phyloP scores from a whole-genome alignment of 2,113 vertebrate species.

The Brachyistius frenatus region DNA sequence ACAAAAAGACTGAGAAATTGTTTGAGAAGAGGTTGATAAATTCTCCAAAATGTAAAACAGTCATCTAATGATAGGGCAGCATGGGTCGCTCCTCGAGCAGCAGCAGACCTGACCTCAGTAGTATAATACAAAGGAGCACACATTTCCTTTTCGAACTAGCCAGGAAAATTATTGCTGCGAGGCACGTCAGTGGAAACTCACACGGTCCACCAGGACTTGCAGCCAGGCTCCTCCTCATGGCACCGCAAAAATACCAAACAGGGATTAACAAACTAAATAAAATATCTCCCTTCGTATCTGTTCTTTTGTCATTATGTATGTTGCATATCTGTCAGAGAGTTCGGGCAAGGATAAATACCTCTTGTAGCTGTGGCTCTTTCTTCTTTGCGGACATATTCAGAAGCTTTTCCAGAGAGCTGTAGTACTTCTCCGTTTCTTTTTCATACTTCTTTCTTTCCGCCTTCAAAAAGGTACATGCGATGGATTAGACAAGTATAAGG shows the following conservation, averaged over 20 bases:
- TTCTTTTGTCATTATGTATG: background rate
- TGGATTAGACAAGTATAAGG: background rate
- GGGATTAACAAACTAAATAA: constrained; percentile 44
- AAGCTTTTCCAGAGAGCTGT: constrained; percentile 95
- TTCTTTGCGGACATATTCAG: constrained; percentile 96
- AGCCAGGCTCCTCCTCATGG: constrained; percentile 23
- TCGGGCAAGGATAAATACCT: constrained; percentile 84
- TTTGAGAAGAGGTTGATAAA: constrained; percentile 16
- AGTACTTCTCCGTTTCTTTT: constrained; percentile 99
- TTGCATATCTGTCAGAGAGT: constrained; percentile 5
- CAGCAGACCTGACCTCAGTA: constrained; percentile 46
- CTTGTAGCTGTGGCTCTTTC: constrained; percentile 95
- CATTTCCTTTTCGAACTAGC: constrained; percentile 66
- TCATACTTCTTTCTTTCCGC: constrained; percentile 97
- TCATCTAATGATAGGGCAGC: background rate
- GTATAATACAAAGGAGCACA: constrained; percentile 43
- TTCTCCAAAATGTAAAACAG: constrained; percentile 4
- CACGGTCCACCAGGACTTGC: constrained; percentile 30
- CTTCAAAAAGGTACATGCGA: constrained; percentile 73
- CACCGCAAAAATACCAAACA: constrained; percentile 33
- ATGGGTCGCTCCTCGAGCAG: constrained; percentile 20
- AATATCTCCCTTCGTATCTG: background rate
- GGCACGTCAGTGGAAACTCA: constrained; percentile 65
- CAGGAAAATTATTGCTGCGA: constrained; percentile 65
- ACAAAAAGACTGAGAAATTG: constrained; percentile 2